Base-by-base conservation (phyloP, 1,140 invertebrate genomes). In the Chelonus insularis region DNA sequence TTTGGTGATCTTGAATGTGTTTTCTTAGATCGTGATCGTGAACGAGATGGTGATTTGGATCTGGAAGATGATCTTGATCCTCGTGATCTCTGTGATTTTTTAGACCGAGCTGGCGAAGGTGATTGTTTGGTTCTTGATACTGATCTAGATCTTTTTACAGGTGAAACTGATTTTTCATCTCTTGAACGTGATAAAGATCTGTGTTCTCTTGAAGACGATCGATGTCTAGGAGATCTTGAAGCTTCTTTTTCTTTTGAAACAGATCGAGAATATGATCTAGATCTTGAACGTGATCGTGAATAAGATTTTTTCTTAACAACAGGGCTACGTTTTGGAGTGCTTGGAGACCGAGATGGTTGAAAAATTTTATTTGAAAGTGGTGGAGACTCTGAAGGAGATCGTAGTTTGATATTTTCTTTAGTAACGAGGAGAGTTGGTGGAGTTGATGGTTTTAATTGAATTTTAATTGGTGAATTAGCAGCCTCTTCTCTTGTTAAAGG, bases 1-100 rank as follows among this genome's bases (percentile, higher is more conserved):
- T 60, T 62, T n/a, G 59, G 25, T 1, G 50, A 55, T 3, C 41
- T n/a, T 8, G 52, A 55, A 5, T 11, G 34, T 1, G 52, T 12
- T 18, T 68, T 71, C 8, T 72, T 73, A 1, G 50, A 55, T 1
- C 41, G 16, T 5, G 74, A 71, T n/a, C 71, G 56, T 16, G 73
- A 74, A 36, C 67, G 65, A 0, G 65, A 66, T 1, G 20, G 2
- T 1, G 65, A 66, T 14, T 66, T 63, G 1, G 43, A 43, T 32
- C 60, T 48, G 1, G 51, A 55, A 1, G 57, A 60, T 9, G 63
- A 63, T 51, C 59, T 60, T 0, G 66, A 68, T 8, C 7, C 41
- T n/a, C 23, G 8, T 0, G 65, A 67, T 3, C 16, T n/a, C 47
- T 64, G 25, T 0, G 65, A 67, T 3, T 25, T n/a, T 52, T 62